A percentile compares a stretch with the other conserved stretches of the same genome.
Evolutionary conservation across 35 echinoderm and acorn worm genomes (phyloP).

Genomic region (Diadema setosum): DNA sequence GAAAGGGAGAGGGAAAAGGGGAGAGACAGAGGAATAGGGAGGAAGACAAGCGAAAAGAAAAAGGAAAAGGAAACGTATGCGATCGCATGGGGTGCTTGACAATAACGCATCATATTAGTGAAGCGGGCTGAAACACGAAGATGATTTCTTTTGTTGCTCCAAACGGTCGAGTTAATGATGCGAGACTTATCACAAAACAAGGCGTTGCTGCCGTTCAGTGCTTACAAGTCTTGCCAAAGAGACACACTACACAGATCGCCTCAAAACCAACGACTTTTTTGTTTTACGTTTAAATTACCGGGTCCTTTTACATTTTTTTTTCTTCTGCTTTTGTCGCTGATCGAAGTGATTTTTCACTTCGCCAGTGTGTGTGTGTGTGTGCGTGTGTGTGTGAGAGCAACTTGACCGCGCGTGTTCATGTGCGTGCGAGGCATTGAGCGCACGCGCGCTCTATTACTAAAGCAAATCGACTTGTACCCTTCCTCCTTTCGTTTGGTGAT

Average conservation of each 20-base stretch:
- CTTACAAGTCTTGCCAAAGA: not conserved
- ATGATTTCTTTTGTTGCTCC: not conserved
- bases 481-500: not conserved
- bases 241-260: not conserved
- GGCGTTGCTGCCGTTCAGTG: not conserved
- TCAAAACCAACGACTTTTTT: not conserved
- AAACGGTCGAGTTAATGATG: slow-evolving; percentile 11
- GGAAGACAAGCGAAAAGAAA: not conserved
- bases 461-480: not conserved
- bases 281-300: not conserved
- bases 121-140: not conserved
- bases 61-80: not conserved
- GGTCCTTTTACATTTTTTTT: not conserved
- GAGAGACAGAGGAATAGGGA: not conserved
- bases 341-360: not conserved
- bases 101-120: slow-evolving; percentile 15
- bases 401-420: not conserved
- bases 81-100: not conserved
- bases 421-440: not conserved
- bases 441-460: slow-evolving; percentile 21
- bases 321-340: not conserved
- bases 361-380: not conserved
- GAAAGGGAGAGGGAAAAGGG: not conserved
- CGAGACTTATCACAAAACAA: not conserved
- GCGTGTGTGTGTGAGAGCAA: too few relatives aligned